Evolutionary conservation across 2,797 vertebrate genomes (phyloP).

Genomic region (Phoebastria nigripes): DNA sequence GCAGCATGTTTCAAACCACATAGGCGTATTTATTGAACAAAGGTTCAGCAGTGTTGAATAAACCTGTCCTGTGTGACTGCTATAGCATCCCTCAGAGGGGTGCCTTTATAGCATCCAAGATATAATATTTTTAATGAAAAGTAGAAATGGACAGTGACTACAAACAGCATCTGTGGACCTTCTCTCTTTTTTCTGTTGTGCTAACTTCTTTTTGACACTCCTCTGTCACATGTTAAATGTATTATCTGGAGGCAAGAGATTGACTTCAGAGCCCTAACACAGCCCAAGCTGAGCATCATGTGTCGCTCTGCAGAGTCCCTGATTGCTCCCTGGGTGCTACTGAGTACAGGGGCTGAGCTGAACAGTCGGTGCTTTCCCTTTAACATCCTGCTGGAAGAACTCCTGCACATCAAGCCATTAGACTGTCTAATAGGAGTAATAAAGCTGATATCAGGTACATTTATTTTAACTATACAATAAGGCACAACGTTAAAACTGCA

Average conservation of each 20-base stretch:
- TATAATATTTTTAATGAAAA: not conserved
- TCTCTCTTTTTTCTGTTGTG: not conserved
- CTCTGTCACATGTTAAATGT: not conserved
- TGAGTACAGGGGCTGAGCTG: not conserved
- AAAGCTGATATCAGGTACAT: conserved; percentile 57
- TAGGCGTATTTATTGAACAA: not conserved
- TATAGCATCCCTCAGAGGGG: not conserved
- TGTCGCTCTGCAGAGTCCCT: not conserved
- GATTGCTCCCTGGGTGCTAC: not conserved
- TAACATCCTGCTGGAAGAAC: conserved; percentile 5
- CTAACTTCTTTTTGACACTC: not conserved
- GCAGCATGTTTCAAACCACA: not conserved
- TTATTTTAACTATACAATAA: conserved; percentile 62
- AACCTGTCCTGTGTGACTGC: not conserved
- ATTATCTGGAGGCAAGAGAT: not conserved
- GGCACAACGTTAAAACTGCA: conserved; percentile 38
- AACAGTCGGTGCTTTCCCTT: conserved; percentile 2
- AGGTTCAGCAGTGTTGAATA: not conserved
- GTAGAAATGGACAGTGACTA: not conserved
- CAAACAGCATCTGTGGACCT: not conserved
- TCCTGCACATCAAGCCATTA: conserved; percentile 24
- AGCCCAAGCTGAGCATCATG: not conserved
- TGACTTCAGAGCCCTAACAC: not conserved
- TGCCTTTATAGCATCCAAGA: not conserved
- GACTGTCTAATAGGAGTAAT: conserved; percentile 22